Percentiles rank a stretch among this genome's conserved stretches.
Conservation (phyloP, 2,888 invertebrate genomes). For the Myopa testacea region DNA sequence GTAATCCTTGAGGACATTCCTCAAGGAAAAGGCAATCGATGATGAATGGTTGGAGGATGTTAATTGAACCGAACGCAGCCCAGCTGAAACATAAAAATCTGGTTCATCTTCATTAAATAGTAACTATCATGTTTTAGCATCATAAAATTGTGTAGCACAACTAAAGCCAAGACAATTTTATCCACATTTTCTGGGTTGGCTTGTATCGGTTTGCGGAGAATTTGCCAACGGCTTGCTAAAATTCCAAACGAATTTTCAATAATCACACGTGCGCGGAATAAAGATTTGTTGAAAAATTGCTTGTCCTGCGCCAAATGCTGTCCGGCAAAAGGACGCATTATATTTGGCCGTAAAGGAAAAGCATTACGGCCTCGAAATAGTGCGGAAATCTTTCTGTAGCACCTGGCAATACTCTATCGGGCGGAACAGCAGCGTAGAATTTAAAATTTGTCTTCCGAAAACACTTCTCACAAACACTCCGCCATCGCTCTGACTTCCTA, state of each 20-base stretch:
- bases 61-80: not conserved
- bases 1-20: not conserved
- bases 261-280: slow-evolving; percentile 2
- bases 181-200: not conserved
- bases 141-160: slow-evolving; percentile 9
- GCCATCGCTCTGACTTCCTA: no score
- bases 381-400: not conserved
- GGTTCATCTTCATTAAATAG: no score
- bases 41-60: not conserved
- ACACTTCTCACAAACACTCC: no score
- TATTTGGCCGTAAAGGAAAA: slow-evolving; percentile 2
- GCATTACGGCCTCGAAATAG: not conserved
- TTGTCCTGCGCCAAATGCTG: not conserved
- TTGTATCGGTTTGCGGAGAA: not conserved
- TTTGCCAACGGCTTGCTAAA: not conserved
- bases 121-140: not conserved
- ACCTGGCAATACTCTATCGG: not conserved
- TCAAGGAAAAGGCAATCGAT: not conserved
- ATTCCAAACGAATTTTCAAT: no score
- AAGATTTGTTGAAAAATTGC: slow-evolving; percentile 7
- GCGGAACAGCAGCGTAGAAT: no score
- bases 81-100: no score
- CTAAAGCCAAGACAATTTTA: not conserved
- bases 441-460: no score
- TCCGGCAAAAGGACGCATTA: slow-evolving; percentile 10